These are phyloP conservation scores for Drosophila eugracilis DNA, from an alignment of 1,140 invertebrate genomes.

Conservation along the genomic window DNA sequence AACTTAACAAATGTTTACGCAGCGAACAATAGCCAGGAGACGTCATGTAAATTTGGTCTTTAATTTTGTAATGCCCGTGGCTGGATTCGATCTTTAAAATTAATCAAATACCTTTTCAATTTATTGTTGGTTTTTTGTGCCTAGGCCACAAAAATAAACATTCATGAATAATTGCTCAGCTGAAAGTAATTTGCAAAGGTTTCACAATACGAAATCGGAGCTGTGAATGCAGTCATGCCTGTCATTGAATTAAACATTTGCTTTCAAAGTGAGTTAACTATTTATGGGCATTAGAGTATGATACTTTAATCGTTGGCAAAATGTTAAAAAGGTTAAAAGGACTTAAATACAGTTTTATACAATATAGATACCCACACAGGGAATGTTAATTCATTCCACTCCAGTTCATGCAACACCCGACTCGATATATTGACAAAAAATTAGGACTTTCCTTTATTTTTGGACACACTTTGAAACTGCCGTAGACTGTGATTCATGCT, in stretches of 20 bases:
- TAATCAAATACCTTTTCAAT: conserved; percentile 34
- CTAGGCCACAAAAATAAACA: conserved; percentile 26
- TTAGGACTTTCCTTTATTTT: conserved; percentile 14
- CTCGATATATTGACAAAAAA: conserved; percentile 15
- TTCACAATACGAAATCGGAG: conserved; percentile 2
- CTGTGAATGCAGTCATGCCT: conserved; percentile 32
- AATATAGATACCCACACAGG: no score
- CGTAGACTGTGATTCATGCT: conserved; percentile 40
- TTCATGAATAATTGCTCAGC: conserved; percentile 28
- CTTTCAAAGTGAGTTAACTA: conserved; percentile 11
- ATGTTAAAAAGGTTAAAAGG: conserved; percentile 4
- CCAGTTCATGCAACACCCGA: conserved; percentile 23
- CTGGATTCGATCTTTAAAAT: conserved; percentile 13
- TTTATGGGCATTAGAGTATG: conserved; percentile 7
- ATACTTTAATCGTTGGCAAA: conserved; percentile 26
- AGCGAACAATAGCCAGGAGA: conserved; percentile 21
- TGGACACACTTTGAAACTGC: conserved; percentile 27
- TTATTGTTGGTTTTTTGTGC: conserved; percentile 17
- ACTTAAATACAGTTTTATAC: background rate
- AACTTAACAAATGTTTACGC: conserved; percentile 47
- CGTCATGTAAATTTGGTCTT: conserved; percentile 17
- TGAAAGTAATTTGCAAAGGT: conserved; percentile 30
- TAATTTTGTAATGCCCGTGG: conserved; percentile 12
- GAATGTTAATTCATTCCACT: conserved; percentile 32
- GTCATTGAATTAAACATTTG: conserved; percentile 25